These are phyloP conservation scores for Poecilia gillii DNA, from an alignment of 2,797 vertebrate species.

Conservation along the genomic window DNA sequence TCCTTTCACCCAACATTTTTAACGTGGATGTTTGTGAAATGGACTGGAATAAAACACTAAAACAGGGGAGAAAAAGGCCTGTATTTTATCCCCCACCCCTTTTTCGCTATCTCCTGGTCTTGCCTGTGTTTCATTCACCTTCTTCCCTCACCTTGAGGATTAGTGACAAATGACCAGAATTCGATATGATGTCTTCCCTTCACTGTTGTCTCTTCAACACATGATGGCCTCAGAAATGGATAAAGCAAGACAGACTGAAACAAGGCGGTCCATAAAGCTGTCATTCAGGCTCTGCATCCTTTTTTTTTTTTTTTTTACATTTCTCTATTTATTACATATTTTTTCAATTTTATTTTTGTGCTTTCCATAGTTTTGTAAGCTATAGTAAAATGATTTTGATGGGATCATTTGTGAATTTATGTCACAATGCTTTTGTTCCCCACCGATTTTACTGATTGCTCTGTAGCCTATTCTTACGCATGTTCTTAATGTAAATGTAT, in stretches of 20 bases:
- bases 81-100: constrained; percentile 57
- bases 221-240: constrained; percentile 49
- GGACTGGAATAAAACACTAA: constrained; percentile 75
- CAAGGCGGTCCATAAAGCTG: constrained; percentile 29
- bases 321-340: neutral
- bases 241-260: constrained; percentile 56
- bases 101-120: constrained; percentile 45
- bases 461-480: neutral
- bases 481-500: neutral
- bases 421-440: neutral
- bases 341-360: neutral
- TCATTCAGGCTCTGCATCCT: constrained; percentile 28
- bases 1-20: constrained; percentile 70
- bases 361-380: neutral
- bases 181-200: constrained; percentile 60
- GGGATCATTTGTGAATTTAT: neutral
- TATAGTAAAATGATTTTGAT: neutral
- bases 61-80: constrained; percentile 21
- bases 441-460: neutral
- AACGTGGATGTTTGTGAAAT: constrained; percentile 82
- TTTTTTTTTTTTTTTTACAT: constrained; percentile 29
- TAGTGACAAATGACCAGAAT: constrained; percentile 69
- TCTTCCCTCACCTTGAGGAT: constrained; percentile 51
- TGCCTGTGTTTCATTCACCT: constrained; percentile 52
- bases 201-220: constrained; percentile 46